Evolutionary conservation across 2,113 vertebrate species (phyloP), one percentile per base, ranked within the genome.

Genomic region (Sturnira hondurensis): DNA sequence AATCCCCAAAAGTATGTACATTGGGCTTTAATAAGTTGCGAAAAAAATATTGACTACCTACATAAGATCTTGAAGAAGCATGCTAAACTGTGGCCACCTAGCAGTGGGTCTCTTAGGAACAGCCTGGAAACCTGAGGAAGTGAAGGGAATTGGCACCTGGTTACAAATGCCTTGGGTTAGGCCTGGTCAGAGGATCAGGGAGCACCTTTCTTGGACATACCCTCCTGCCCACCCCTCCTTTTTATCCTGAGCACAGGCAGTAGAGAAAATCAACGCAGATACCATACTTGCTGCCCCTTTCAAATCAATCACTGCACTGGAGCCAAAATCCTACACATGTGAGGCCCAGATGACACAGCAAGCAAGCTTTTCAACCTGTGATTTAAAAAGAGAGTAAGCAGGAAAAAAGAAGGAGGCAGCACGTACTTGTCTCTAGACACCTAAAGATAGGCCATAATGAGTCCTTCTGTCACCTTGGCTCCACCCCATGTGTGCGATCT

Each of bases 11-110:
- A 78, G 15, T 63, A 81, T 82, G 33, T 82, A 77, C 94, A 74
- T 61, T 67, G 82, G n/a, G 88, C 9, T 20, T 85, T 90, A 95
- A 67, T 86, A 82, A 67, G 68, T 38, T 84, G 73, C 84, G 38
- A 4, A 86, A 92, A 92, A 86, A 78, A 19, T 83, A 65, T 15
- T 5, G 4, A 47, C 8, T 78, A 54, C 54, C 50, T 73, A 92
- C 10, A 4, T 73, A 82, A 85, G 86, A 86, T 81, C 68, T 86
- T 95, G 81, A 83, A 77, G 89, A 88, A 88, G 36, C 63, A 82
- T 84, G n/a, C 61, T 90, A 70, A 92, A 89, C 54, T 78, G 28
- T 88, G 52, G 58, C 74, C 43, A 52, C 76, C 76, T 73, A 86
- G 45, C n/a, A 76, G 14, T 47, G 41, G 88, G 28, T 94, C 54